Evolutionary conservation across 2,888 invertebrate species (phyloP).

Genomic region (Allophyes oxyacanthae): DNA sequence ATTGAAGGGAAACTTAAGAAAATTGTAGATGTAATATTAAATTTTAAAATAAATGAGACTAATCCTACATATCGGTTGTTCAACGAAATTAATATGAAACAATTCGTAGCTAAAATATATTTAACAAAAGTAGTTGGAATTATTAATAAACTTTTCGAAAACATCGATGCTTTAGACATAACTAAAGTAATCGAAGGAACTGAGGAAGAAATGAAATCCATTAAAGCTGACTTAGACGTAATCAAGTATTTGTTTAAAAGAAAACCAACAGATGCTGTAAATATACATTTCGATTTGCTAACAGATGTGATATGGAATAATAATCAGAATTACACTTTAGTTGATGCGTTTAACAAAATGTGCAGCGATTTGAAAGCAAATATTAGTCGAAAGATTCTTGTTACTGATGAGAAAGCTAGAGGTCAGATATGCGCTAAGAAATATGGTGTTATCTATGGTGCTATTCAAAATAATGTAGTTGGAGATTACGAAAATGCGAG

Average conservation of each 20-base stretch:
- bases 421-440: conserved; percentile 75
- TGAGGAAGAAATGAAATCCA: conserved; percentile 61
- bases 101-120: conserved; percentile 71
- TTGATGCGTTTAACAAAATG: conserved; percentile 64
- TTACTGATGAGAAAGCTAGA: conserved; percentile 69
- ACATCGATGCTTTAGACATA: conserved; percentile 62
- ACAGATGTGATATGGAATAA: conserved; percentile 73
- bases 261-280: conserved; percentile 72
- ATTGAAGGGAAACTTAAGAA: conserved; percentile 69
- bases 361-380: conserved; percentile 71
- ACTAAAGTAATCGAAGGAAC: conserved; percentile 52
- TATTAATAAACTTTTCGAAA: conserved; percentile 70
- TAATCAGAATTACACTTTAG: conserved; percentile 66
- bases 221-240: conserved; percentile 63
- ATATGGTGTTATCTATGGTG: conserved; percentile 69
- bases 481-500: conserved; percentile 65
- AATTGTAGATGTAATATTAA: conserved; percentile 68
- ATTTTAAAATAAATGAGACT: conserved; percentile 69
- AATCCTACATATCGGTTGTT: conserved; percentile 70
- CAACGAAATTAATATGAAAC: conserved; percentile 73
- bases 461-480: conserved; percentile 58
- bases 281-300: conserved; percentile 78
- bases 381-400: conserved; percentile 68
- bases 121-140: conserved; percentile 75
- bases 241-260: conserved; percentile 75